phyloP scores from a whole-genome alignment of 1,140 invertebrate species.

The Mercenaria mercenaria region DNA sequence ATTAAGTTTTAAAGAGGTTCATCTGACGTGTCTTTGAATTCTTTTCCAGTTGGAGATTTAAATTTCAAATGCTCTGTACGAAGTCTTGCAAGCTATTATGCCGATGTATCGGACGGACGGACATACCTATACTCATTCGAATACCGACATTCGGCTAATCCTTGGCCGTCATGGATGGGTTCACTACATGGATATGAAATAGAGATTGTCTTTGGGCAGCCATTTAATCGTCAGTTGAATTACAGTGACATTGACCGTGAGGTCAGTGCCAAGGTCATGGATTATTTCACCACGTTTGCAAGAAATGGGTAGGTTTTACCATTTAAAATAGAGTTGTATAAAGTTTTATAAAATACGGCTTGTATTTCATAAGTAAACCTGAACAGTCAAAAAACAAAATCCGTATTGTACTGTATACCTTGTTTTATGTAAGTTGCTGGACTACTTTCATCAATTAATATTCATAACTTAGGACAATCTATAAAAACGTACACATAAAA shows the following conservation, averaged over 20 bases:
- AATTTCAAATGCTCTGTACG: slow-evolving; percentile 79
- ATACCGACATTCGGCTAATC: slow-evolving; percentile 88
- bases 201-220: slow-evolving; percentile 95
- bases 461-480: no score
- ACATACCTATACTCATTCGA: slow-evolving; percentile 79
- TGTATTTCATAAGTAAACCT: no score
- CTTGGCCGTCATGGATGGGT: slow-evolving; percentile 98
- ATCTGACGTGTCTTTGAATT: no score
- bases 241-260: slow-evolving; percentile 95
- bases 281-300: slow-evolving; percentile 97
- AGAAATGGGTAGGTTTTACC: slow-evolving; percentile 95
- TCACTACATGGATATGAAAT: slow-evolving; percentile 98
- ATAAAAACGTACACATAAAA: no score
- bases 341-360: no score
- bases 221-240: slow-evolving; percentile 91
- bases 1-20: no score
- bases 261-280: slow-evolving; percentile 95
- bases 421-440: no score
- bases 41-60: slow-evolving; percentile 72
- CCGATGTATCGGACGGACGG: background rate
- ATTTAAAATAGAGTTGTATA: background rate
- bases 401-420: no score
- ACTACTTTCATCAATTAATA: no score
- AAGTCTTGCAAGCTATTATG: slow-evolving; percentile 68
- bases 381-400: no score